phyloP scores from a whole-genome alignment of 2,113 vertebrate genomes.

The Pluvialis apricaria region DNA sequence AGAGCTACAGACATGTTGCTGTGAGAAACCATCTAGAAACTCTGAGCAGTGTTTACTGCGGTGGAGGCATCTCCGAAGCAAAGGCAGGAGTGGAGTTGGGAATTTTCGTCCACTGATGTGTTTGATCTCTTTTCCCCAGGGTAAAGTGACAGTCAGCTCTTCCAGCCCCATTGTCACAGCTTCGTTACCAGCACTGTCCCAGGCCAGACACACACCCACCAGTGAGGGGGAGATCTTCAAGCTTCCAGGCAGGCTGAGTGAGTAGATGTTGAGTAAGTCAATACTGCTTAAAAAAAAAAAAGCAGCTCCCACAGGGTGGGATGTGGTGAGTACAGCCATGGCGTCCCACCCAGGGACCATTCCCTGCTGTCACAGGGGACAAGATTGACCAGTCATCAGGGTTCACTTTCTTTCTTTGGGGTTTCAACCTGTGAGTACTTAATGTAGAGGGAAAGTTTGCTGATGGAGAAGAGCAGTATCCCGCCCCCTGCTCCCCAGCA shows the following conservation, averaged over 20 bases:
- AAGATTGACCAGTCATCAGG: not conserved
- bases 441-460: not conserved
- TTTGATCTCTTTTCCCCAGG: slow-evolving; percentile 37
- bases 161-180: not conserved
- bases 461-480: not conserved
- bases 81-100: not conserved
- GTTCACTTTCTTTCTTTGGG: not conserved
- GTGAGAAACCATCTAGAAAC: not conserved
- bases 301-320: not conserved
- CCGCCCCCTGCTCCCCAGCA: not conserved
- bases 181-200: not conserved
- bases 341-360: not conserved
- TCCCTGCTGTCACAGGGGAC: not conserved
- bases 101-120: rapidly evolving
- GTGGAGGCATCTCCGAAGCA: not conserved
- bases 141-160: not conserved
- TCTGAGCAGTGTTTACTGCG: not conserved
- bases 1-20: not conserved
- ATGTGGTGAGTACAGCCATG: rapidly evolving
- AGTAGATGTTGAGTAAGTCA: slow-evolving; percentile 47
- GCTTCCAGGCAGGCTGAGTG: slow-evolving; percentile 83
- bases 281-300: not conserved
- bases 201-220: not conserved
- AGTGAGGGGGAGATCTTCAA: slow-evolving; percentile 73
- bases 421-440: not conserved